Base-by-base conservation (phyloP, 2,113 vertebrate species). In the Clarias magur region DNA sequence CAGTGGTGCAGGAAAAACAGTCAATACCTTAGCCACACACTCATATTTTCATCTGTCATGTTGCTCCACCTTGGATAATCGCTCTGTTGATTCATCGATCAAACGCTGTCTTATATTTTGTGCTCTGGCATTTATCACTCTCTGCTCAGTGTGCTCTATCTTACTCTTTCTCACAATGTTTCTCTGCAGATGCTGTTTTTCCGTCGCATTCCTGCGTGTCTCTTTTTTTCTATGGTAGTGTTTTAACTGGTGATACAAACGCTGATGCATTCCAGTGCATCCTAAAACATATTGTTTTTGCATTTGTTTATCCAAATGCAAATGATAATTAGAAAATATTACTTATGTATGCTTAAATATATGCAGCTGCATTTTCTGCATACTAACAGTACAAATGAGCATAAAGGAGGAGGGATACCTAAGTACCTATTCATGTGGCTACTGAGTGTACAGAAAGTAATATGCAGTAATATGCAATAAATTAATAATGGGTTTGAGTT, bases 41-140 rank as follows among this genome's bases (percentile, higher is more conserved):
- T n/a, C 27, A 15, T 30, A 56, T 38, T 63, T n/a, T 25, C 9
- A 42, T 60, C n/a, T 11, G 42, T 60, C 86, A 59, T 54, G 23
- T 12, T 16, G 27, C 30, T 68, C 60, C 53, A 84, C 76, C 63
- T 59, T 60, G 67, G 65, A 80, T 82, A 86, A 86, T 62, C 62
- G 17, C 11, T 42, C 30, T 72, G 80, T 84, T 83, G 86, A 88
- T 86, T 73, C 3, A 80, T 81, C 48, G 67, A 88, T 88, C 67
- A 56, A 62, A 59, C 63, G 25, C 53, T 76, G 48, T 67, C 48
- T 21, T 25, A 30, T 34, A 56, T 57, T 89, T 87, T 78, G 53
- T 54, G 67, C 65, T 56, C 68, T 65, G 38, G 25, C 27, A 59
- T 54, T 38, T 80, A 56, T 87, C 19, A 48, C 72, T 56, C 34